These are phyloP conservation scores for Charaxes varanes DNA, from an alignment of 1,140 invertebrate genomes.

Conservation along the genomic window DNA sequence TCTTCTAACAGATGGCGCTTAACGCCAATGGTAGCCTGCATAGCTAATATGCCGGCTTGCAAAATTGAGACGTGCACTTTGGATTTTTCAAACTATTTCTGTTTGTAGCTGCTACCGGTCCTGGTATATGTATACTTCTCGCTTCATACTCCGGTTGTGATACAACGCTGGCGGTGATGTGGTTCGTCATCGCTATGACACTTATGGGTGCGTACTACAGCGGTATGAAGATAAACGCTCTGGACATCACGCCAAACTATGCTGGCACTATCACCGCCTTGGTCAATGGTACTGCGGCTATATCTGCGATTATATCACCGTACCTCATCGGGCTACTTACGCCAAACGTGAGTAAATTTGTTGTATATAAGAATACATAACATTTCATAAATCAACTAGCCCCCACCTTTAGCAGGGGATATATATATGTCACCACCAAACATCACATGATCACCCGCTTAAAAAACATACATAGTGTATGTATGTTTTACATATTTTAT, in stretches of 20 bases:
- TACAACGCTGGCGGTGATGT: conserved; percentile 75
- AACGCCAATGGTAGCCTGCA: too few relatives aligned
- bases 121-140: conserved; percentile 75
- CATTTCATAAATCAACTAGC: too few relatives aligned
- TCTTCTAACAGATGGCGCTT: too few relatives aligned
- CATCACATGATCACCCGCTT: too few relatives aligned
- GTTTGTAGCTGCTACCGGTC: conserved; percentile 81
- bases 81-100: too few relatives aligned
- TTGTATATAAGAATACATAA: too few relatives aligned
- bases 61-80: too few relatives aligned
- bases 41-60: too few relatives aligned
- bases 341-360: conserved; percentile 75
- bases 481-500: too few relatives aligned
- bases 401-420: too few relatives aligned
- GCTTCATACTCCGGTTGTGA: conserved; percentile 83
- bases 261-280: conserved; percentile 89
- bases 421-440: too few relatives aligned
- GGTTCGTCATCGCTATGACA: conserved; percentile 83
- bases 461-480: too few relatives aligned
- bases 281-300: conserved; percentile 87
- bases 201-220: conserved; percentile 86
- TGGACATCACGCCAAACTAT: conserved; percentile 89
- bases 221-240: conserved; percentile 85
- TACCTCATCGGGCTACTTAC: conserved; percentile 86
- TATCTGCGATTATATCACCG: conserved; percentile 86